Conservation (phyloP, 2,797 vertebrate species). For the Glyptemys insculpta region DNA sequence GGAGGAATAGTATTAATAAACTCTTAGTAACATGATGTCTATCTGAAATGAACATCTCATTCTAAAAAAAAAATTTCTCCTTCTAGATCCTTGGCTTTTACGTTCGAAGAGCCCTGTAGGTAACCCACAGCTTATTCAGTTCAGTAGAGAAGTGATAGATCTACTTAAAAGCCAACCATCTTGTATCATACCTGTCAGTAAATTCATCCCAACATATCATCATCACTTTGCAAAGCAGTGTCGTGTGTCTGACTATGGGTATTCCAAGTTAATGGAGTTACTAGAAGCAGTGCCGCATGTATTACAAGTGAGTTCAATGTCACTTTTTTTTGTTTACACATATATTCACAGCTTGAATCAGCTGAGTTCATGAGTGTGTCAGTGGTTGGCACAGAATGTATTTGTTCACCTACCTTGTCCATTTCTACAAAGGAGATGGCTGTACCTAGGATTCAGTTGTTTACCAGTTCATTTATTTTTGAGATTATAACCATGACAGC, state of each 20-base stretch:
- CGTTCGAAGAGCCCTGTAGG: constrained; percentile 97
- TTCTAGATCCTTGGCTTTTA: constrained; percentile 92
- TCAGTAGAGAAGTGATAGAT: constrained; percentile 97
- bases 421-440: neutral
- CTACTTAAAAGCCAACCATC: constrained; percentile 92
- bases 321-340: neutral
- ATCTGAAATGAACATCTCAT: neutral
- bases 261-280: constrained; percentile 94
- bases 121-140: constrained; percentile 97
- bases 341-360: neutral
- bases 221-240: constrained; percentile 99
- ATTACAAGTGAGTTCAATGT: constrained; percentile 86
- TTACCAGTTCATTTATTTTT: neutral
- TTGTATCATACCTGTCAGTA: constrained; percentile 92
- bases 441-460: neutral
- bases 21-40: neutral
- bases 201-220: constrained; percentile 97
- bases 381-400: neutral
- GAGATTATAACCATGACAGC: neutral
- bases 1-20: neutral
- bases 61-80: neutral
- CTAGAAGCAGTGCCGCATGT: constrained; percentile 98
- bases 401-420: rapidly evolving
- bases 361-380: neutral
- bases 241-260: constrained; percentile 97